Evolutionary conservation across 2,797 vertebrate species (phyloP).

Genomic region (Tapera naevia): DNA sequence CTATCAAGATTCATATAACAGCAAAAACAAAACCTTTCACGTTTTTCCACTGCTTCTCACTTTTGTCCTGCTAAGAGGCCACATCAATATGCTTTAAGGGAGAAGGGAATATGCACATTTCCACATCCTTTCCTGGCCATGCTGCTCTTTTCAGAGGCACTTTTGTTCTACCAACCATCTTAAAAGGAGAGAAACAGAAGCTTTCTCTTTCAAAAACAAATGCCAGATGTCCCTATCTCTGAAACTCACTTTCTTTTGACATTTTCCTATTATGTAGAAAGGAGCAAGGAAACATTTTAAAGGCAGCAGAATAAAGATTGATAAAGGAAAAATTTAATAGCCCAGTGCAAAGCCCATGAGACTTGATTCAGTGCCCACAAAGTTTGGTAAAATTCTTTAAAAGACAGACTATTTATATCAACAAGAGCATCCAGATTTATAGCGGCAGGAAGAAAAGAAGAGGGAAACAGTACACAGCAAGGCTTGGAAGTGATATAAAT

Average conservation of each 20-base stretch:
- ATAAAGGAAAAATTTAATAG: neutral
- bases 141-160: neutral
- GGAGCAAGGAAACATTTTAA: neutral
- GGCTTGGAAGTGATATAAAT: constrained; percentile 44
- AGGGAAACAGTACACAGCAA: constrained; percentile 13
- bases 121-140: neutral
- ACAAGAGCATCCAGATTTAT: constrained; percentile 34
- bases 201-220: neutral
- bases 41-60: neutral
- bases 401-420: constrained; percentile 8
- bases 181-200: neutral
- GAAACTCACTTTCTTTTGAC: neutral
- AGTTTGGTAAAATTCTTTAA: constrained; percentile 10
- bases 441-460: constrained; percentile 6
- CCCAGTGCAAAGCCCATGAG: neutral
- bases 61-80: neutral
- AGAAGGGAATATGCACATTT: neutral
- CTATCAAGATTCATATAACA: neutral
- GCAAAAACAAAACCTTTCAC: neutral
- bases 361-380: neutral
- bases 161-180: neutral
- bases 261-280: neutral
- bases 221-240: neutral
- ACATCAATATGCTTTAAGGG: neutral
- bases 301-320: neutral